These are phyloP conservation scores for Chinchilla lanigera DNA, from an alignment of 2,113 vertebrate species.

Conservation along the genomic window DNA sequence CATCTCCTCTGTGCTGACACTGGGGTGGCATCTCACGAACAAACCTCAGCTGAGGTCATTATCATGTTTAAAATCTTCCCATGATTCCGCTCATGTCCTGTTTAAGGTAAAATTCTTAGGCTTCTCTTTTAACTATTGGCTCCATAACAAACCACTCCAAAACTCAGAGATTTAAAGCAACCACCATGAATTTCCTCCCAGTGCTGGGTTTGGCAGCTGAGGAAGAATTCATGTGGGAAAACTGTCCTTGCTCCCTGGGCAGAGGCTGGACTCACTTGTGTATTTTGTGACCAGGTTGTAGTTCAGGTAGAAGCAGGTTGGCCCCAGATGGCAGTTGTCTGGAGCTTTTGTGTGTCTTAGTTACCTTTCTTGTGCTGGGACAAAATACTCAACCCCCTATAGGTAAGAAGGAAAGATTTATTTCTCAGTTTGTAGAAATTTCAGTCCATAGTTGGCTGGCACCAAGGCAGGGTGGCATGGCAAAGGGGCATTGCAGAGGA, in stretches of 20 bases:
- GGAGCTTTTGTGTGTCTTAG: not conserved
- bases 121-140: not conserved
- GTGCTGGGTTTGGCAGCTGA: not conserved
- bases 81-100: not conserved
- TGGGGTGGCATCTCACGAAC: not conserved
- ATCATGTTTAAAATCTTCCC: slow-evolving; percentile 21
- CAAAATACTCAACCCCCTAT: not conserved
- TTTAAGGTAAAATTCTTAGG: not conserved
- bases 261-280: not conserved
- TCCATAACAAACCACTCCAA: not conserved
- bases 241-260: not conserved
- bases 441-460: not conserved
- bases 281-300: not conserved
- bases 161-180: not conserved
- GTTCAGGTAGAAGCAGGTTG: not conserved
- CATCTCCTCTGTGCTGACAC: not conserved
- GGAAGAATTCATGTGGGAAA: not conserved
- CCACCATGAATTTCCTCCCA: not conserved
- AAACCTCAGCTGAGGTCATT: not conserved
- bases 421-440: not conserved
- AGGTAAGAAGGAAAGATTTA: not conserved
- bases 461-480: not conserved
- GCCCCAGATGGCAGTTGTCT: not conserved
- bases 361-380: not conserved
- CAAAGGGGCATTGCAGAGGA: not conserved